phyloP scores from a whole-genome alignment of 2,888 invertebrate species.

The Podabrus alpinus region DNA sequence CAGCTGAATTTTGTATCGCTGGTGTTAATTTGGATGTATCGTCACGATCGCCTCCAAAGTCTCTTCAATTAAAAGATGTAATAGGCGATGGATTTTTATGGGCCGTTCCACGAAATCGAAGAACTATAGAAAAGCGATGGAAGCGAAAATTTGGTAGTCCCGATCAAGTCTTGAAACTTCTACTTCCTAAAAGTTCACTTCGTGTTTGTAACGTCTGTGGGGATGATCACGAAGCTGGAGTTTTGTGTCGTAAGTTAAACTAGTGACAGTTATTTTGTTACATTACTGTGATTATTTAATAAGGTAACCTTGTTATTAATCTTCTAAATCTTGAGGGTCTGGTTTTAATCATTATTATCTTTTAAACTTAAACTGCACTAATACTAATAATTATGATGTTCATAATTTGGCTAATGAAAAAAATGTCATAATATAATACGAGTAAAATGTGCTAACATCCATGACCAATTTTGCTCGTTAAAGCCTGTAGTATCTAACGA shows the following conservation, averaged over 20 bases:
- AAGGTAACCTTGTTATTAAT: background rate
- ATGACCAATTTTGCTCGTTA: background rate
- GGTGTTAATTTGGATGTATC: constrained; percentile 34
- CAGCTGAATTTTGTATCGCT: constrained; percentile 47
- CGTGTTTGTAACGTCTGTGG: constrained; percentile 82
- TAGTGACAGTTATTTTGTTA: background rate
- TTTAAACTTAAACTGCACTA: background rate
- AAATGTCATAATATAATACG: no score
- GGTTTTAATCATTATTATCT: background rate
- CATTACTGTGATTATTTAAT: background rate
- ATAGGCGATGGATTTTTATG: constrained; percentile 76
- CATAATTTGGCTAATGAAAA: no score
- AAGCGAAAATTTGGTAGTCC: constrained; percentile 75
- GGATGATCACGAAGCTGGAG: constrained; percentile 76
- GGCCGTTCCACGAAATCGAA: constrained; percentile 80
- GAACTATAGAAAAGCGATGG: constrained; percentile 74
- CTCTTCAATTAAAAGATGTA: constrained; percentile 65
- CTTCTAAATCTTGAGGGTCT: background rate
- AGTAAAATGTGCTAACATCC: no score
- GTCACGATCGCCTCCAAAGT: constrained; percentile 36
- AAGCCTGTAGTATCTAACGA: background rate
- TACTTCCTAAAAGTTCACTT: constrained; percentile 74
- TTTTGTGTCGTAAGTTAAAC: constrained; percentile 77
- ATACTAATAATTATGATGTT: no score
- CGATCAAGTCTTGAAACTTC: constrained; percentile 69